Evolutionary conservation across 30 jellyfish, hydroid and myxozoan species (phyloP).

Genomic region (Aurelia aurita): DNA sequence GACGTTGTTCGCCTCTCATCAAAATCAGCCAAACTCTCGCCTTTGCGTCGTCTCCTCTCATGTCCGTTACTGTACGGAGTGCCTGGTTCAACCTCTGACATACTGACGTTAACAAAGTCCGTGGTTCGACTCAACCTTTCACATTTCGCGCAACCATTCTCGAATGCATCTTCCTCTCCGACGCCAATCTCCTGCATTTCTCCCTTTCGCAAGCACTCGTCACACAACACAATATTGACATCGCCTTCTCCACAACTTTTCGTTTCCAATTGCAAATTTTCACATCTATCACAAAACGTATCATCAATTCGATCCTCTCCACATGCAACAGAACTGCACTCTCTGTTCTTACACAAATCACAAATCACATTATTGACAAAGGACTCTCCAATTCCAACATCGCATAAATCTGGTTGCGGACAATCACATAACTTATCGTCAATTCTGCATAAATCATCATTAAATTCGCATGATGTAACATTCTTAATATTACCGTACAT

Average conservation of each 20-base stretch:
- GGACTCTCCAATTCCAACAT: conserved; percentile 67
- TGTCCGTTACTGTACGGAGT: conserved; percentile 7
- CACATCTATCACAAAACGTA: conserved; percentile 41
- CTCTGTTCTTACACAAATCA: conserved; percentile 72
- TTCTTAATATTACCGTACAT: conserved; percentile 20
- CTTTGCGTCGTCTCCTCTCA: neutral
- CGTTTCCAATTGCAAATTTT: conserved; percentile 29
- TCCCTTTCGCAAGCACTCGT: conserved; percentile 47
- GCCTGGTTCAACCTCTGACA: conserved; percentile 18
- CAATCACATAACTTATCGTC: conserved; percentile 89
- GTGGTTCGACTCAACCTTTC: neutral
- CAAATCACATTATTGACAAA: conserved; percentile 64
- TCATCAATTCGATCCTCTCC: conserved; percentile 53
- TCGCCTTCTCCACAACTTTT: conserved; percentile 85
- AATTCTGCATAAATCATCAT: conserved; percentile 57
- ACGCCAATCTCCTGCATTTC: conserved; percentile 45
- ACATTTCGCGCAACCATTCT: conserved; percentile 54
- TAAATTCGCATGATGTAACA: neutral
- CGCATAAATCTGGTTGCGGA: conserved; percentile 43
- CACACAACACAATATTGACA: conserved; percentile 71
- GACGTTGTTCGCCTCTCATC: conserved; percentile 21
- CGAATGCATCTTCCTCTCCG: conserved; percentile 78
- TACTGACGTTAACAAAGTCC: conserved; percentile 27
- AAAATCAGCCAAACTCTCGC: neutral
- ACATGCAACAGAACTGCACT: conserved; percentile 55